Evolutionary conservation across 2,888 invertebrate species (phyloP).

Genomic region (Drosophila merina): DNA sequence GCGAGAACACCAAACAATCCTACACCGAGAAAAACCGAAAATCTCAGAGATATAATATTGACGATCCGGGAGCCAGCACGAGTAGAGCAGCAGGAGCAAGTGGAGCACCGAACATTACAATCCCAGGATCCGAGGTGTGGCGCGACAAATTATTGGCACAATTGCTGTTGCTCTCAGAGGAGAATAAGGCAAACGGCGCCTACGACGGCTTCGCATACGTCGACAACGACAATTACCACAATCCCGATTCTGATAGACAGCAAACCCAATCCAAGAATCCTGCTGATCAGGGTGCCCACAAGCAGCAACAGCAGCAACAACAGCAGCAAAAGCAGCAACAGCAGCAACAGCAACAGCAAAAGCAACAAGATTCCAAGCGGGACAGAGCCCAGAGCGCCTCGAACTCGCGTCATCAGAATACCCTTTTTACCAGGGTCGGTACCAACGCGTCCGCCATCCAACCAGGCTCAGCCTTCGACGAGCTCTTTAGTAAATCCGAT

Average conservation of each 20-base stretch:
- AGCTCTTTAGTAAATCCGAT: slow-evolving; percentile 59
- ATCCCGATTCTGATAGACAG: slow-evolving; percentile 67
- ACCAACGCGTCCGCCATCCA: slow-evolving; percentile 69
- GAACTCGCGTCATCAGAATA: slow-evolving; percentile 72
- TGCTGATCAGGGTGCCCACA: slow-evolving; percentile 63
- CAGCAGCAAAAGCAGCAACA: slow-evolving; percentile 44
- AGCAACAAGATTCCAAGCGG: slow-evolving; percentile 49
- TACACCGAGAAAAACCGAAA: slow-evolving; percentile 69
- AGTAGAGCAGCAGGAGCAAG: slow-evolving; percentile 45
- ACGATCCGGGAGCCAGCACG: slow-evolving; percentile 81
- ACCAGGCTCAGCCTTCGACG: slow-evolving; percentile 58
- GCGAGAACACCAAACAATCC: slow-evolving; percentile 24
- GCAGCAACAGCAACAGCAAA: slow-evolving; percentile 44
- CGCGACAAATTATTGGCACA: slow-evolving; percentile 49
- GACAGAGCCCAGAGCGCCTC: slow-evolving; percentile 68
- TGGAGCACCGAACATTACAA: slow-evolving; percentile 7
- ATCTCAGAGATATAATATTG: slow-evolving; percentile 78
- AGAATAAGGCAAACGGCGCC: slow-evolving; percentile 58
- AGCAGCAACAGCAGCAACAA: slow-evolving; percentile 43
- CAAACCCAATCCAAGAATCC: slow-evolving; percentile 63
- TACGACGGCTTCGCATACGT: slow-evolving; percentile 51
- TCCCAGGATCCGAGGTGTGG: slow-evolving; percentile 36
- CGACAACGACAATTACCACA: slow-evolving; percentile 42
- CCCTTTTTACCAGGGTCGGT: slow-evolving; percentile 82
- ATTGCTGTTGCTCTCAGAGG: slow-evolving; percentile 64